Evolutionary conservation across 2,113 vertebrate species (phyloP).

Genomic region (Brienomyrus longianalis): DNA sequence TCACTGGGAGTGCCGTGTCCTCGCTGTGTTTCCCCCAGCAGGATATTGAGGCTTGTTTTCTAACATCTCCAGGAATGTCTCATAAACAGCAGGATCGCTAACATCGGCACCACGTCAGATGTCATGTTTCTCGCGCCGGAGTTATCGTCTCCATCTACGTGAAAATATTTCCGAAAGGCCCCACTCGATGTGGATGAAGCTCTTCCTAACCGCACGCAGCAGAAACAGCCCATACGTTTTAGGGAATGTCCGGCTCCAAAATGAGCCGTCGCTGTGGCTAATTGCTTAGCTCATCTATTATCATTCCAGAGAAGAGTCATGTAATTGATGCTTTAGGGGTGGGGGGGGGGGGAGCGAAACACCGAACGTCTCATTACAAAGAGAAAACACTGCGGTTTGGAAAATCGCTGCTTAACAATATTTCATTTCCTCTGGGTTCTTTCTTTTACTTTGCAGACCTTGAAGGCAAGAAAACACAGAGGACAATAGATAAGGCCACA

Average conservation of each 20-base stretch:
- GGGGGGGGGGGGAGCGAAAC: not conserved
- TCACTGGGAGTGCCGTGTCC: not conserved
- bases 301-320: not conserved
- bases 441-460: constrained; percentile 9
- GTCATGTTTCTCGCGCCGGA: not conserved
- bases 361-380: not conserved
- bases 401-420: constrained; percentile 18
- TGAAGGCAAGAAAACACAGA: not conserved
- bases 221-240: not conserved
- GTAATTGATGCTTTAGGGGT: not conserved
- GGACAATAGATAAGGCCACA: constrained; percentile 3
- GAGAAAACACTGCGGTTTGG: constrained; percentile 20
- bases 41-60: not conserved
- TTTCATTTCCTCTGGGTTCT: constrained; percentile 21
- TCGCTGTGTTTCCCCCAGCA: not conserved
- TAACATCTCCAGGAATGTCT: not conserved
- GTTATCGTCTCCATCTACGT: not conserved
- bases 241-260: not conserved
- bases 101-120: not conserved
- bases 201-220: not conserved
- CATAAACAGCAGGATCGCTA: not conserved
- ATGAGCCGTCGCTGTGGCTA: not conserved
- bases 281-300: not conserved
- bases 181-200: not conserved
- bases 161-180: not conserved